These are phyloP conservation scores for Achlya flavicornis DNA, from an alignment of 2,888 invertebrate genomes.

Conservation along the genomic window DNA sequence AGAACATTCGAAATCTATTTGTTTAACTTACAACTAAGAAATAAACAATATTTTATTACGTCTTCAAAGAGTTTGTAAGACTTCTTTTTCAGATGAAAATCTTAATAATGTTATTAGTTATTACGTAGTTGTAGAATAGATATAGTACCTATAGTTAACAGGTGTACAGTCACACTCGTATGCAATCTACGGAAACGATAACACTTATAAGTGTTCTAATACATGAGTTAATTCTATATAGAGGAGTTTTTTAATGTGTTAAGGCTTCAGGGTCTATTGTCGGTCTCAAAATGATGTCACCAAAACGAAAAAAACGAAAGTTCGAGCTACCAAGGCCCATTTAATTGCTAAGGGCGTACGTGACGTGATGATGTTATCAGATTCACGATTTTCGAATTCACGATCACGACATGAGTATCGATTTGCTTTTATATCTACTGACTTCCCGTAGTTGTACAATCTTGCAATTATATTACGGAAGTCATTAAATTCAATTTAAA, in stretches of 20 bases:
- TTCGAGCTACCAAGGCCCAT: neutral
- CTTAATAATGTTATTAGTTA: neutral
- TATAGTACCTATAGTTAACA: too few relatives aligned
- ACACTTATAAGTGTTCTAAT: too few relatives aligned
- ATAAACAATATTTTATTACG: too few relatives aligned
- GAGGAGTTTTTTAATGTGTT: too few relatives aligned
- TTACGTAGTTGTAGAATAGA: too few relatives aligned
- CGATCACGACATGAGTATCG: constrained; percentile 8
- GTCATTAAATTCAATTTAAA: neutral
- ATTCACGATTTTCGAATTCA: constrained; percentile 8
- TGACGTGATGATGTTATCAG: neutral
- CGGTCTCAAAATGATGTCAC: neutral
- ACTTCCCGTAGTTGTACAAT: neutral
- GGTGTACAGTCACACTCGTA: too few relatives aligned
- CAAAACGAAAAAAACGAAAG: neutral
- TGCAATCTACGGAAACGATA: too few relatives aligned
- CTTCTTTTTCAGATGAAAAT: too few relatives aligned
- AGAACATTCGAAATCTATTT: neutral
- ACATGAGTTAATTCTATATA: too few relatives aligned
- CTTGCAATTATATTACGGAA: neutral
- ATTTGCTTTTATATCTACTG: neutral
- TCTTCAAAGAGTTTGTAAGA: too few relatives aligned
- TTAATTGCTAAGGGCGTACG: constrained; percentile 1
- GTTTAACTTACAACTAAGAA: too few relatives aligned
- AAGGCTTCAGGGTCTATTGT: neutral